phyloP scores from a whole-genome alignment of 2,888 invertebrate species.

The Nemotelus nigrinus region DNA sequence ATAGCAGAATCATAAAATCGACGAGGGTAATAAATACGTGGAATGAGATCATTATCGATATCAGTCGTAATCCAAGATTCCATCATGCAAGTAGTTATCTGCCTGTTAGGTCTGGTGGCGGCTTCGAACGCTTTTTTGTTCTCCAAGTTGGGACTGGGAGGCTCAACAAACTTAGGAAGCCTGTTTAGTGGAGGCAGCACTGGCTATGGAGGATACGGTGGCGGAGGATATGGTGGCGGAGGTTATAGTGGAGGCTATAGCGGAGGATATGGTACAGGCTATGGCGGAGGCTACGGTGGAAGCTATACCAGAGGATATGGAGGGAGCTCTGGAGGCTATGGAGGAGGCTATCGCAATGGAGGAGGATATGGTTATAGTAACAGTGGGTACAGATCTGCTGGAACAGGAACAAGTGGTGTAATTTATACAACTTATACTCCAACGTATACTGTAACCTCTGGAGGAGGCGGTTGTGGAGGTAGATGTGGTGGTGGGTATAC shows the following conservation, averaged over 20 bases:
- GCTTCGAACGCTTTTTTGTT: conserved; percentile 50
- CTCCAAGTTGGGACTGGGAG: conserved; percentile 44
- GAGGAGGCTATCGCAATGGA: background rate
- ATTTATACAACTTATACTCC: background rate
- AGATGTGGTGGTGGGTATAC: background rate
- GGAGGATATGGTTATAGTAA: too few relatives aligned
- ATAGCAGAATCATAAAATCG: background rate
- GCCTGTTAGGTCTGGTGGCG: background rate
- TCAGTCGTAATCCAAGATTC: conserved; percentile 4
- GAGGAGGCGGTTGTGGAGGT: background rate
- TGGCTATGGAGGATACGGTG: conserved; percentile 17
- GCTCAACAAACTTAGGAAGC: background rate
- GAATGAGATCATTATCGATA: background rate
- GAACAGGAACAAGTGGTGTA: background rate
- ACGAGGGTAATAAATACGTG: conserved; percentile 18
- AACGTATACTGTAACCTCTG: background rate
- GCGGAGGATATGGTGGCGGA: conserved; percentile 21
- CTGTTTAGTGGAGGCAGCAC: background rate
- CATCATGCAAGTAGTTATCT: conserved; percentile 33
- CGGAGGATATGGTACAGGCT: conserved; percentile 2
- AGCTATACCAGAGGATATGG: background rate
- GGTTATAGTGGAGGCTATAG: background rate
- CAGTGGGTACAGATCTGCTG: too few relatives aligned
- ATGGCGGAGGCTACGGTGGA: background rate
- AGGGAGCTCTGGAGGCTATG: conserved; percentile 3